Conservation (phyloP, 2,888 invertebrate species). For the Brenthis hecate region DNA sequence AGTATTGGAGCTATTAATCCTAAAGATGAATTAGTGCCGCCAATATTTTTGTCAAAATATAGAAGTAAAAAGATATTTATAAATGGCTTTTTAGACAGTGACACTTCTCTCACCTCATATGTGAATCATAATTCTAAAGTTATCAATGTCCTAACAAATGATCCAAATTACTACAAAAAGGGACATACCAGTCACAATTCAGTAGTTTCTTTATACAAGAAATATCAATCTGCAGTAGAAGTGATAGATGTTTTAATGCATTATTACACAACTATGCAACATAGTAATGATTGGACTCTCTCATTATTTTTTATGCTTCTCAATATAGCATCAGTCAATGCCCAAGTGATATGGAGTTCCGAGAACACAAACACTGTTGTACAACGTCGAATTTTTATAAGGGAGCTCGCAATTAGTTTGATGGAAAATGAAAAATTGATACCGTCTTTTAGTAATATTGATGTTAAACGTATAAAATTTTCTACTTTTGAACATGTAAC, state of each 20-base stretch:
- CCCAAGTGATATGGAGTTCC: slow-evolving; percentile 71
- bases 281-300: slow-evolving; percentile 71
- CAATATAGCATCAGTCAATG: slow-evolving; percentile 71
- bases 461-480: slow-evolving; percentile 43
- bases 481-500: slow-evolving; percentile 32
- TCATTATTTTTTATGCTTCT: slow-evolving; percentile 70
- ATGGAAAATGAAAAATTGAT: slow-evolving; percentile 49
- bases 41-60: slow-evolving; percentile 60
- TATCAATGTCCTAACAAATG: slow-evolving; percentile 65
- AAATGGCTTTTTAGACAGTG: slow-evolving; percentile 63
- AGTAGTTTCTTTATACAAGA: slow-evolving; percentile 65
- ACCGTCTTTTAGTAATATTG: slow-evolving; percentile 35
- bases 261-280: slow-evolving; percentile 73
- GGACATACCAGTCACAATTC: slow-evolving; percentile 55
- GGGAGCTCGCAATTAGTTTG: slow-evolving; percentile 62
- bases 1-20: slow-evolving; percentile 63
- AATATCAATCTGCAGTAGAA: slow-evolving; percentile 64
- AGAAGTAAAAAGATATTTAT: slow-evolving; percentile 58
- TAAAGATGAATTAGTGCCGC: slow-evolving; percentile 62
- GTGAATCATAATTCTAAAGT: slow-evolving; percentile 59
- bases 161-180: slow-evolving; percentile 64
- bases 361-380: slow-evolving; percentile 48
- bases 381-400: slow-evolving; percentile 64
- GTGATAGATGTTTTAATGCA: slow-evolving; percentile 71
- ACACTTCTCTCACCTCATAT: slow-evolving; percentile 62